These are phyloP conservation scores for Drosophila buzzatii DNA, from an alignment of 2,888 invertebrate species.

Conservation along the genomic window DNA sequence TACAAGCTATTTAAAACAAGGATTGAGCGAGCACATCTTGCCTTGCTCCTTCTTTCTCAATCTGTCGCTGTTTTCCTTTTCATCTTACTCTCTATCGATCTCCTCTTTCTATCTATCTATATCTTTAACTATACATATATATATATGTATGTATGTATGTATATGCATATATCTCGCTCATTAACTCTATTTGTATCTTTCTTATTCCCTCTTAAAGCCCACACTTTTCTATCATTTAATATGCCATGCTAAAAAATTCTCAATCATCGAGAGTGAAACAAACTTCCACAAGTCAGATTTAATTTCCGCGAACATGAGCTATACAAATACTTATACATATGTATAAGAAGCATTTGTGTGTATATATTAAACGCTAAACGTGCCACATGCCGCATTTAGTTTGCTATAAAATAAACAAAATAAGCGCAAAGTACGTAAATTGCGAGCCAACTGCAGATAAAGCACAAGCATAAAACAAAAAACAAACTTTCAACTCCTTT, in stretches of 20 bases:
- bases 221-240: not conserved
- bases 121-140: too few relatives aligned
- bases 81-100: too few relatives aligned
- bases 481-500: constrained; percentile 46
- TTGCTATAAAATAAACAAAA: constrained; percentile 23
- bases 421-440: constrained; percentile 58
- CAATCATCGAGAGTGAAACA: constrained; percentile 11
- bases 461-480: constrained; percentile 38
- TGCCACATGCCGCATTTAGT: constrained; percentile 42
- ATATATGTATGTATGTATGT: too few relatives aligned
- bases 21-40: too few relatives aligned
- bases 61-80: too few relatives aligned
- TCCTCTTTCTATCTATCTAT: not conserved
- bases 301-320: constrained; percentile 56
- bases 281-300: constrained; percentile 46
- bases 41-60: too few relatives aligned
- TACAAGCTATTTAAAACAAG: too few relatives aligned
- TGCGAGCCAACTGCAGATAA: constrained; percentile 70
- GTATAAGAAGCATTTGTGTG: constrained; percentile 2
- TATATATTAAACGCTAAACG: constrained; percentile 14
- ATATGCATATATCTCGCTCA: not conserved
- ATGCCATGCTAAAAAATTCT: constrained; percentile 4
- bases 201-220: not conserved
- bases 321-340: constrained; percentile 18
- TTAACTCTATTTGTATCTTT: too few relatives aligned